Percentiles rank a stretch among this genome's conserved stretches.
Evolutionary conservation across 2,888 invertebrate genomes (phyloP).

Genomic region (Meiosimyza decipiens): DNA sequence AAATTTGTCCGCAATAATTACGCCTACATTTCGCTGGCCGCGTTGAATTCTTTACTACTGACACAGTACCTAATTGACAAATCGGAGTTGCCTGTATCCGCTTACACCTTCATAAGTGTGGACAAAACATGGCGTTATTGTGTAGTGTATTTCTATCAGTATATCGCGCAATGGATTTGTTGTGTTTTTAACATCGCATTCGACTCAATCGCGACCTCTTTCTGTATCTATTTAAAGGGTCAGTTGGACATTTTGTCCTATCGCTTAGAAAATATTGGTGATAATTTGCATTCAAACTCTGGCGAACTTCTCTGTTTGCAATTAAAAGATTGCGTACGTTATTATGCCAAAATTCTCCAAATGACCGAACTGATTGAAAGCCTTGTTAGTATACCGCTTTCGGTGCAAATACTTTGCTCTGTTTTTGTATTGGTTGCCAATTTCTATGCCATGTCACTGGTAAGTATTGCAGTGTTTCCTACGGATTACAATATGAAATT

Average conservation of each 20-base stretch:
- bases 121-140: conserved; percentile 42
- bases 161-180: conserved; percentile 38
- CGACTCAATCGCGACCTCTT: conserved; percentile 53
- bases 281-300: conserved; percentile 16
- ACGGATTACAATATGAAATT: no score
- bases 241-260: conserved; percentile 56
- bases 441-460: conserved; percentile 57
- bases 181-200: conserved; percentile 54
- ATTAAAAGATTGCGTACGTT: conserved; percentile 50
- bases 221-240: conserved; percentile 51
- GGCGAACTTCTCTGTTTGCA: conserved; percentile 41
- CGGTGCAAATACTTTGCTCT: conserved; percentile 57
- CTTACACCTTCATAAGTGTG: conserved; percentile 49
- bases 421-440: conserved; percentile 57
- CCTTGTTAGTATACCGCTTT: conserved; percentile 53
- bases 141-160: conserved; percentile 49
- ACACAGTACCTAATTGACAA: conserved; percentile 45
- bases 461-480: conserved; percentile 37
- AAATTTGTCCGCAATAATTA: conserved; percentile 47
- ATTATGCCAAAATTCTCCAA: conserved; percentile 46
- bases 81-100: conserved; percentile 45
- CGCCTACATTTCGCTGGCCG: conserved; percentile 43
- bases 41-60: conserved; percentile 44
- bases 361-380: conserved; percentile 50
- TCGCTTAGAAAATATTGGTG: conserved; percentile 51